phyloP scores from a whole-genome alignment of 2,888 invertebrate species.

The Aspidiotus destructor region DNA sequence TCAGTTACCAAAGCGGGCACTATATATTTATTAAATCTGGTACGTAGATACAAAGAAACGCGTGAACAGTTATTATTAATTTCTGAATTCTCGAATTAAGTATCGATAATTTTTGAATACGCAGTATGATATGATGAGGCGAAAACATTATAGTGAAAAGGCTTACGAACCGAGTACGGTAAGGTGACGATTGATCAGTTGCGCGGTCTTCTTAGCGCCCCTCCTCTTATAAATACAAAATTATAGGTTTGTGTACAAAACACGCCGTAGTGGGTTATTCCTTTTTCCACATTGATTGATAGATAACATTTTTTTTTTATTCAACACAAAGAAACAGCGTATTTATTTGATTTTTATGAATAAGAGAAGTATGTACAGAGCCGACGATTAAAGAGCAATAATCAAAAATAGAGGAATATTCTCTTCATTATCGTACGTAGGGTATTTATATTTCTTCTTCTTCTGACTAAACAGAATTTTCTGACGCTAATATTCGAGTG shows the following conservation, averaged over 20 bases:
- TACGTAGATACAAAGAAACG: too few relatives aligned
- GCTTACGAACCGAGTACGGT: neutral
- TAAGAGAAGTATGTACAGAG: too few relatives aligned
- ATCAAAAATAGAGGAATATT: too few relatives aligned
- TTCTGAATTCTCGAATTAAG: too few relatives aligned
- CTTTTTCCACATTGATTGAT: neutral
- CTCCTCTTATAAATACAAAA: constrained; percentile 14
- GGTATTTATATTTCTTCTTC: neutral
- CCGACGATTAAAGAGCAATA: neutral
- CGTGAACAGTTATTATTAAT: too few relatives aligned
- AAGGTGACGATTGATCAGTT: constrained; percentile 8
- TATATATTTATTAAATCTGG: too few relatives aligned
- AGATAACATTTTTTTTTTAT: neutral
- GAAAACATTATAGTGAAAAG: too few relatives aligned
- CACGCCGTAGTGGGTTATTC: neutral
- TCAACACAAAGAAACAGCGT: neutral
- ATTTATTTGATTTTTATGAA: neutral
- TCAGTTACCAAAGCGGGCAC: too few relatives aligned
- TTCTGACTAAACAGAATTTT: neutral
- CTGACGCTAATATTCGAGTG: neutral
- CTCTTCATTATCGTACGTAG: neutral
- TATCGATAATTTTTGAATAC: too few relatives aligned
- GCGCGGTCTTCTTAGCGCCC: neutral
- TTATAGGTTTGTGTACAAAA: constrained; percentile 8
- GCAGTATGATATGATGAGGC: too few relatives aligned